Evolutionary conservation across 1,140 invertebrate genomes (phyloP).

Genomic region (Chionoecetes opilio): DNA sequence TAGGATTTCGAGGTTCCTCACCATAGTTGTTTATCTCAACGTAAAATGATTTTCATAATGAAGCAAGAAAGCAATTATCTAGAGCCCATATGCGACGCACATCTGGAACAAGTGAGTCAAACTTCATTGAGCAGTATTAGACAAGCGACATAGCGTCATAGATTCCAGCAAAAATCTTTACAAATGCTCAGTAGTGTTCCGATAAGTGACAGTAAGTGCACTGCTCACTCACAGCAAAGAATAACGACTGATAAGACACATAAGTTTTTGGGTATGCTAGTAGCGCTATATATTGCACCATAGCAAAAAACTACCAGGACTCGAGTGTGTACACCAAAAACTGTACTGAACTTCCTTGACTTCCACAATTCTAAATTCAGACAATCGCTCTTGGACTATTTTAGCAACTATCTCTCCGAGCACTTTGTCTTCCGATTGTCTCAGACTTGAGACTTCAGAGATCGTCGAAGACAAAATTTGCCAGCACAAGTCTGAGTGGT

Average conservation of each 20-base stretch:
- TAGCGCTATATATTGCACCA: too few relatives aligned
- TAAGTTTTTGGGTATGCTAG: slow-evolving; percentile 39
- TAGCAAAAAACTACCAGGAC: slow-evolving; percentile 36
- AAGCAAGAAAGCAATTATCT: slow-evolving; percentile 39
- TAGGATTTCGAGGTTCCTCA: slow-evolving; percentile 36
- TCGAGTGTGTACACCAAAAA: slow-evolving; percentile 28
- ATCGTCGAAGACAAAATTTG: slow-evolving; percentile 13
- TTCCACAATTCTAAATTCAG: slow-evolving; percentile 52
- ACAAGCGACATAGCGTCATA: neutral
- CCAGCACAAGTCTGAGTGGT: neutral
- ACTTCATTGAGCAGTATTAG: neutral
- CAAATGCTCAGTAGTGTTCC: slow-evolving; percentile 40
- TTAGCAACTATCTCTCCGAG: neutral
- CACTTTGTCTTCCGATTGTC: too few relatives aligned
- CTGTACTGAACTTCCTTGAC: neutral
- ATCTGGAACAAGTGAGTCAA: neutral
- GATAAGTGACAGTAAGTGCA: neutral
- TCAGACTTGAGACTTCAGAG: slow-evolving; percentile 38
- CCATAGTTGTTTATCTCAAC: slow-evolving; percentile 4
- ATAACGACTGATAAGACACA: neutral
- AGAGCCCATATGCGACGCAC: neutral
- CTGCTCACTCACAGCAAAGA: slow-evolving; percentile 50
- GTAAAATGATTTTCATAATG: slow-evolving; percentile 33
- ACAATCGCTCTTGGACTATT: slow-evolving; percentile 21
- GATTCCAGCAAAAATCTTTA: slow-evolving; percentile 39